Base-by-base conservation (phyloP, 2,888 invertebrate genomes). In the Diadegma fenestrale region DNA sequence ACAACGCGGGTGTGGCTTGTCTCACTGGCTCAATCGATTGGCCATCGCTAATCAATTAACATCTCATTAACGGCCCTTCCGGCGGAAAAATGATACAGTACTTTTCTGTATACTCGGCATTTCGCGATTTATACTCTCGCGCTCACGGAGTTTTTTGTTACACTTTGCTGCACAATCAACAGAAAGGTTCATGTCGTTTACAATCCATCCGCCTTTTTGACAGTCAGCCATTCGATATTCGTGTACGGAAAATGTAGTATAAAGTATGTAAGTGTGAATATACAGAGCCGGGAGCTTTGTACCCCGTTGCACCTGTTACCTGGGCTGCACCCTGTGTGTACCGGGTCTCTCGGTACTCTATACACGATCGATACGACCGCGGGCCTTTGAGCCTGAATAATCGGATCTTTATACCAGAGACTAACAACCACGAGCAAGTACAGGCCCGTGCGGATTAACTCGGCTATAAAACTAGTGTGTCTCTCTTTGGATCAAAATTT, bases 291-390 rank as follows among this genome's bases (percentile, higher is more conserved):
- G 86, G 86, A 88, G 87, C 86, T 88, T 87, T 84, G 87, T 87
- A 87, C 81, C 82, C 87, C 77, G 72, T 84, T 87, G 86, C 84
- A 88, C 88, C 83, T 88, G 85, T 88, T 88, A 84, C 81, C 72
- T 66, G 73, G n/a, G n/a, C 43, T 66, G 73, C 43, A 17, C 71
- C n/a, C n/a, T n/a, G n/a, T 43, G 61, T 69, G 68, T 75, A 64
- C 81, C 43, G 58, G 43, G 54, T 78, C 72, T 80, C 64, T 71
- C 79, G 17, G 76, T 26, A 37, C 43, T 58, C 58, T 54, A 61
- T 69, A 63, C 54, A 79, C 73, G 85, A 85, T 85, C 85, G 85
- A 85, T 85, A 82, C 82, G 71, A 85, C 75, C 71, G 82, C 79
- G 79, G 61, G 80, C 80, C 80, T 80, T 82, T 85, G 79, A 85